Evolutionary conservation across 1,140 invertebrate genomes (phyloP).

Genomic region (Pogonomyrmex californicus): DNA sequence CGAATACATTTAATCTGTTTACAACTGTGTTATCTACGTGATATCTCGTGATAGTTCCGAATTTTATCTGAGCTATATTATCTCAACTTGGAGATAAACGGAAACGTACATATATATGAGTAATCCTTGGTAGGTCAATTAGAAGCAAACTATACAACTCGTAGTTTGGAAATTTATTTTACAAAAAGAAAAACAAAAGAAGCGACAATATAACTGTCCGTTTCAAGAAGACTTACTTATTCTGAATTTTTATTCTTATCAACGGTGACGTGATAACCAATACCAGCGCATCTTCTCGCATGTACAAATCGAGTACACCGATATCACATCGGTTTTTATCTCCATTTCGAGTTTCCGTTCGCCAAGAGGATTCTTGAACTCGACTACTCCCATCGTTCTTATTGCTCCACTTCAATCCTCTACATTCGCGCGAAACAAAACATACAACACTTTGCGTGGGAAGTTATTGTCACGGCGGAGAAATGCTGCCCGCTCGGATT

Average conservation of each 20-base stretch:
- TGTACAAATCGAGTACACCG: neutral
- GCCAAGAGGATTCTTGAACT: neutral
- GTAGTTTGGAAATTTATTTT: neutral
- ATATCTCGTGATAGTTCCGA: neutral
- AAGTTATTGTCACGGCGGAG: neutral
- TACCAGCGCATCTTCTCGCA: neutral
- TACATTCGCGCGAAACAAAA: slow-evolving; percentile 14
- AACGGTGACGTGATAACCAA: neutral
- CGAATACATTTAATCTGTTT: neutral
- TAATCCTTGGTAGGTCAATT: neutral
- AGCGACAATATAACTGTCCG: neutral
- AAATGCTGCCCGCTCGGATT: slow-evolving; percentile 22
- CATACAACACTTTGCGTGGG: neutral
- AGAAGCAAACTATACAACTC: neutral
- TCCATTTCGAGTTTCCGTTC: neutral
- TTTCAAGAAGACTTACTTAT: neutral
- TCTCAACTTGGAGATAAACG: neutral
- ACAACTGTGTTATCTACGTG: neutral
- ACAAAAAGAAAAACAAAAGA: neutral
- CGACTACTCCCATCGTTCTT: neutral
- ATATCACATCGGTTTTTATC: slow-evolving; percentile 3
- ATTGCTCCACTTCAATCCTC: neutral
- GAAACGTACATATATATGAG: too few relatives aligned
- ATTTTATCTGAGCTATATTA: slow-evolving; percentile 21
- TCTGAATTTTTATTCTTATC: neutral